These are phyloP conservation scores for Macrosiphum euphorbiae DNA, from an alignment of 2,888 invertebrate genomes.

Conservation along the genomic window DNA sequence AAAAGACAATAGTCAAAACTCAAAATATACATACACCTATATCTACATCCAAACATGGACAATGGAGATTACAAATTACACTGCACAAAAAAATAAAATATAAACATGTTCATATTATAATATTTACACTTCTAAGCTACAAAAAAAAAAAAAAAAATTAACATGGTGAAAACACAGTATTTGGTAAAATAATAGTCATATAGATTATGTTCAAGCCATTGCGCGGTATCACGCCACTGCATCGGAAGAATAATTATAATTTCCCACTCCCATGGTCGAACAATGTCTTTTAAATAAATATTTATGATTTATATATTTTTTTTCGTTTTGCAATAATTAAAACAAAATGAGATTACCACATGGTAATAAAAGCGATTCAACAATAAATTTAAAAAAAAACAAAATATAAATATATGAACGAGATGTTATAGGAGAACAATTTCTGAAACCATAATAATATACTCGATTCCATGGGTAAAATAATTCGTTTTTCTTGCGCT, in stretches of 20 bases:
- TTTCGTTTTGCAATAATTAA: not conserved
- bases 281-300: constrained; percentile 3
- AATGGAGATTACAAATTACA: constrained; percentile 1
- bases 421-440: not conserved
- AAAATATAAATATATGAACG: not conserved
- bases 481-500: not conserved
- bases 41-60: not conserved
- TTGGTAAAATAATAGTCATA: not conserved
- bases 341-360: not conserved
- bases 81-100: not conserved
- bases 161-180: not conserved
- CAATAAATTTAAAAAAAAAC: not conserved
- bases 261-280: not conserved
- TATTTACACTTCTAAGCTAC: not conserved
- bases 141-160: not conserved
- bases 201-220: not conserved
- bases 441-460: not conserved
- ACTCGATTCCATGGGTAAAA: not conserved
- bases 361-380: not conserved
- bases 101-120: not conserved
- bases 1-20: constrained; percentile 22
- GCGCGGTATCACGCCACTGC: not conserved
- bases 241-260: not conserved
- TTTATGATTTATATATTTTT: not conserved
- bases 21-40: not conserved